Base-by-base conservation (phyloP, 2,113 vertebrate species). In the Cavia porcellus region DNA sequence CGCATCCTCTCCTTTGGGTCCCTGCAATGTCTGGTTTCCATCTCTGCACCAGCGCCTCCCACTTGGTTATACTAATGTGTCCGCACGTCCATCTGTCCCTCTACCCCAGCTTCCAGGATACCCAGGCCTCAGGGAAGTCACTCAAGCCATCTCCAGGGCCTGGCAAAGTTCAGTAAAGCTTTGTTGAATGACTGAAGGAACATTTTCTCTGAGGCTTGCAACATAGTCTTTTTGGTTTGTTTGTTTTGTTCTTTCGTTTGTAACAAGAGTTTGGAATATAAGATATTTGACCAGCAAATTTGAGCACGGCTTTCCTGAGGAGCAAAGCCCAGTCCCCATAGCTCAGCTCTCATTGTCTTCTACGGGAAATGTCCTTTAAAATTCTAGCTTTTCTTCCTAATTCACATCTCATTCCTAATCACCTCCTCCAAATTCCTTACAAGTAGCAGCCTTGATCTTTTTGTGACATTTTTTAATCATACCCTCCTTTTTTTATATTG, bases 361-460 rank as follows among this genome's bases (percentile, higher is more conserved):
- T 14, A 0, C 52, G 22, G 45, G 55, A 32, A 82, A 74, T 57
- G 57, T 55, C 47, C 47, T 14, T 30, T 28, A 82, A 82, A 75
- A 38, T 82, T 57, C 64, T 82, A 74, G 64, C 6, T 42, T 75
- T 38, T 30, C 82, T 64, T 64, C 3, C 1, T 66, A 66, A 45
- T 55, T 28, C 22, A 6, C 45, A 55, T 47, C n/a, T 47, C 74
- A 57, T 59, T 86, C 74, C 62, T 80, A 22, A 81, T 62, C 62
- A 52, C 42, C 61, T 35, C 38, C 74, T 55, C 25, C 42, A 10
- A 59, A 22, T 68, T 52, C 30, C 25, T 79, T 20, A 2, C 9
- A 92, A 92, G 42, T 22, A 68, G 77, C 19, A 59, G 50, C 24
- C 81, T 68, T 91, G 38, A 64, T 90, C 45, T 81, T 24, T 59